phyloP scores from a whole-genome alignment of 2,797 vertebrate species.

The Emys orbicularis region DNA sequence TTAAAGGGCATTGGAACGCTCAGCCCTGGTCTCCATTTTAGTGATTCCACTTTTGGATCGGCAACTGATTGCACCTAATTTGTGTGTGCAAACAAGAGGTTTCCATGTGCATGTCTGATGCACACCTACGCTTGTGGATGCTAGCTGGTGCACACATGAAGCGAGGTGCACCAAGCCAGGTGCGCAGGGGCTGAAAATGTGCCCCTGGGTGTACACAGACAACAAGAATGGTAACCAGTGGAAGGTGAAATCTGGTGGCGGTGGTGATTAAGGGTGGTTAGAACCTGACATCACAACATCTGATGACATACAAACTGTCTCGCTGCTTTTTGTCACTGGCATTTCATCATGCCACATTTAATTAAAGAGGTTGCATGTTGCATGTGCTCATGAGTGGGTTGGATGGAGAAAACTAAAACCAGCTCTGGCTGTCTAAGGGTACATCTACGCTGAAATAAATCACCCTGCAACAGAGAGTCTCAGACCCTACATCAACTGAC shows the following conservation, averaged over 20 bases:
- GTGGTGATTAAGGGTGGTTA: neutral
- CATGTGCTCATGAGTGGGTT: accelerated
- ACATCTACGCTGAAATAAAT: neutral
- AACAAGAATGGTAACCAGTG: neutral
- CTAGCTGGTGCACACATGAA: accelerated
- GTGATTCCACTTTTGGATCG: neutral
- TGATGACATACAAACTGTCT: neutral
- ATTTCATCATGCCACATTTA: neutral
- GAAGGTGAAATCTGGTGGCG: neutral
- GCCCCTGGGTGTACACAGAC: neutral
- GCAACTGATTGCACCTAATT: accelerated
- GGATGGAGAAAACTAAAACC: accelerated
- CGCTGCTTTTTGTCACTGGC: neutral
- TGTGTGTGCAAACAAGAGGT: accelerated
- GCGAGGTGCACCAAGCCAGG: neutral
- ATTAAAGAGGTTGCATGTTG: neutral
- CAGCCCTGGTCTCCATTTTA: neutral
- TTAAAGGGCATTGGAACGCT: neutral
- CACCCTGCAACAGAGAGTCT: neutral
- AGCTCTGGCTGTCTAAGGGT: neutral
- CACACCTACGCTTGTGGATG: accelerated
- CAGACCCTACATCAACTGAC: neutral
- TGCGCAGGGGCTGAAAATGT: accelerated
- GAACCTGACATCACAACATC: neutral
- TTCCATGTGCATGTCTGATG: neutral